A percentile compares a stretch with the other conserved stretches of the same genome.
phyloP scores from a whole-genome alignment of 2,797 vertebrate genomes.

The Epinephelus awoara region DNA sequence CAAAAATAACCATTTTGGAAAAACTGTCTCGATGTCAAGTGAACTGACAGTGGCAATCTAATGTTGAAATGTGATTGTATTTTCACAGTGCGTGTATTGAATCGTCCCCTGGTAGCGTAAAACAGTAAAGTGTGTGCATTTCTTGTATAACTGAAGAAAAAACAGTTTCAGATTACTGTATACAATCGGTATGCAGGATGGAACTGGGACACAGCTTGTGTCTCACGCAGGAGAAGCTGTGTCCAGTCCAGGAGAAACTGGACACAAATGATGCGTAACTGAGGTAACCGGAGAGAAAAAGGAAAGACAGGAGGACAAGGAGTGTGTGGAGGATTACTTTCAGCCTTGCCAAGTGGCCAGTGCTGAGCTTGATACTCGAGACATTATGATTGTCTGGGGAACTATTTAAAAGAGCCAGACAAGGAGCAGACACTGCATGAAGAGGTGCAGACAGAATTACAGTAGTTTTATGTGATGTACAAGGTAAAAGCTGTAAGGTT shows the following conservation, averaged over 20 bases:
- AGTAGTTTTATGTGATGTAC: slow-evolving; percentile 26
- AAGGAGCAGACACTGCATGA: slow-evolving; percentile 20
- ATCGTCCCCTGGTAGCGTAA: not conserved
- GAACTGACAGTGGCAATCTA: not conserved
- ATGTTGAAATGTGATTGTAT: not conserved
- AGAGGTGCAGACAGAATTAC: slow-evolving; percentile 44
- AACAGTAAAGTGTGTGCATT: not conserved
- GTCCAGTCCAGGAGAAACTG: slow-evolving; percentile 5
- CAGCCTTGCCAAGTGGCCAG: not conserved
- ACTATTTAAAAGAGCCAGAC: slow-evolving; percentile 47
- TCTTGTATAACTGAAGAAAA: not conserved
- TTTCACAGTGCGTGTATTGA: not conserved
- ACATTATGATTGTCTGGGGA: slow-evolving; percentile 50
- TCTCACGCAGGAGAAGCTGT: not conserved
- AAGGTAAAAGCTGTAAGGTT: slow-evolving; percentile 28
- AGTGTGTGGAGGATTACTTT: slow-evolving; percentile 11
- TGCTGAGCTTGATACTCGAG: slow-evolving; percentile 24
- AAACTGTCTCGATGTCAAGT: not conserved
- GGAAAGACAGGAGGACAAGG: not conserved
- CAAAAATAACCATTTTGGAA: not conserved
- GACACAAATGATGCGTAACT: slow-evolving; percentile 12
- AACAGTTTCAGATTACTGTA: not conserved
- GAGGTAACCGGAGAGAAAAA: slow-evolving; percentile 3
- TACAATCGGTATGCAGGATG: not conserved
- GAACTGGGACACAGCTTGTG: not conserved